These are phyloP conservation scores for Pristis pectinata DNA, from an alignment of 2,797 vertebrate genomes.

Conservation along the genomic window DNA sequence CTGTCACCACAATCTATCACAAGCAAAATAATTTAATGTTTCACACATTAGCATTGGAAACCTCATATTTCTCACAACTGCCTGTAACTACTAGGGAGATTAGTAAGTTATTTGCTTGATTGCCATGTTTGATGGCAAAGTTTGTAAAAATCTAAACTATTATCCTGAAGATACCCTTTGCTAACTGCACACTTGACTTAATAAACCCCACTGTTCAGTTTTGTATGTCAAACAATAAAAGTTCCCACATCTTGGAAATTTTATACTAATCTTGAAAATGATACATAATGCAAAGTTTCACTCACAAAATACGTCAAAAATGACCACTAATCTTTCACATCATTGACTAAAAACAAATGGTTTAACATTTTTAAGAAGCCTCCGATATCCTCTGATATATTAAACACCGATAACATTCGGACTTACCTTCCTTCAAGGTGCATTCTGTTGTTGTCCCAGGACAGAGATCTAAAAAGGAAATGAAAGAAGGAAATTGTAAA, in stretches of 20 bases:
- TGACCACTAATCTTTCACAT: neutral
- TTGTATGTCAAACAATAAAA: neutral
- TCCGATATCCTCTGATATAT: neutral
- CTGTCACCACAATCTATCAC: neutral
- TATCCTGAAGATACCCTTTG: neutral
- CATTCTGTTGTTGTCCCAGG: slow-evolving; percentile 84
- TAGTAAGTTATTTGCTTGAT: neutral
- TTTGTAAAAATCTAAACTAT: neutral
- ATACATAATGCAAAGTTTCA: neutral
- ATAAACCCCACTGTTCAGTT: neutral
- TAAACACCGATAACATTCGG: neutral
- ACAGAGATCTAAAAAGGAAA: slow-evolving; percentile 67
- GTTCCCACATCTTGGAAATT: neutral
- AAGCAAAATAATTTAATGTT: too few species aligned
- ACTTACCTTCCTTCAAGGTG: slow-evolving; percentile 66
- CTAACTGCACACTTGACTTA: neutral
- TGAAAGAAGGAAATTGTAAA: slow-evolving; percentile 39
- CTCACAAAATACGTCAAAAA: neutral
- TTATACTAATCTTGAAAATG: neutral
- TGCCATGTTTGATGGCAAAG: neutral
- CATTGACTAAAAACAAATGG: neutral
- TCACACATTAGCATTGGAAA: neutral
- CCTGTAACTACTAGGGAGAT: neutral
- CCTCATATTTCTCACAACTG: neutral
- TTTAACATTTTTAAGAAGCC: neutral